Evolutionary conservation across 2,113 vertebrate genomes (phyloP).

Genomic region (Uropsilus gracilis): DNA sequence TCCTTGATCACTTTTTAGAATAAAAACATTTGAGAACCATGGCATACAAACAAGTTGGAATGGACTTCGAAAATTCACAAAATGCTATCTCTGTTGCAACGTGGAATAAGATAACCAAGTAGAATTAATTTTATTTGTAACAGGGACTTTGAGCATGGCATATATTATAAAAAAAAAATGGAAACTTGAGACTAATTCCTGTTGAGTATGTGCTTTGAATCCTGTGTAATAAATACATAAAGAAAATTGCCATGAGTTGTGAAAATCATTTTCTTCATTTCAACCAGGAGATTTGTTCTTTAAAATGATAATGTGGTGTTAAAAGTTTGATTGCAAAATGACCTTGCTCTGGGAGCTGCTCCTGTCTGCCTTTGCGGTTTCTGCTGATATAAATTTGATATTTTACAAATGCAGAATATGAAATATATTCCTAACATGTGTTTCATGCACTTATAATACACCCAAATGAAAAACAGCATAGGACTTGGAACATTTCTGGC

Average conservation of each 20-base stretch:
- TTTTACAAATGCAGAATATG: constrained; percentile 89
- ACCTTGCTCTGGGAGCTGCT: constrained; percentile 76
- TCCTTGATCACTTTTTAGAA: not conserved
- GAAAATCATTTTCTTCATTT: constrained; percentile 73
- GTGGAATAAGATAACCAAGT: not conserved
- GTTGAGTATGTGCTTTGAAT: constrained; percentile 42
- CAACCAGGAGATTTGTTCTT: constrained; percentile 73
- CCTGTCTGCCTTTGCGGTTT: constrained; percentile 86
- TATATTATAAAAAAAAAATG: not conserved
- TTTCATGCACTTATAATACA: constrained; percentile 86
- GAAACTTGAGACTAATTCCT: constrained; percentile 48
- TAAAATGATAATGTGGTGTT: constrained; percentile 83
- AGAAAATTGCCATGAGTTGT: constrained; percentile 67
- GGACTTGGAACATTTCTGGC: constrained; percentile 80
- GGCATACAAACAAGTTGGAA: not conserved
- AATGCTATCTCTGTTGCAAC: not conserved
- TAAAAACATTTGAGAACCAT: not conserved
- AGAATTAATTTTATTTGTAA: constrained; percentile 57
- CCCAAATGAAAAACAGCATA: constrained; percentile 88
- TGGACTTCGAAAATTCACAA: not conserved
- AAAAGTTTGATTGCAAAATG: constrained; percentile 85
- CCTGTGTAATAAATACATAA: constrained; percentile 64
- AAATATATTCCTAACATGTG: constrained; percentile 90
- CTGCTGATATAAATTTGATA: constrained; percentile 88
- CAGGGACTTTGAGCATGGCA: not conserved